phyloP scores from a whole-genome alignment of 1,140 invertebrate genomes.

The Ectropis grisescens region DNA sequence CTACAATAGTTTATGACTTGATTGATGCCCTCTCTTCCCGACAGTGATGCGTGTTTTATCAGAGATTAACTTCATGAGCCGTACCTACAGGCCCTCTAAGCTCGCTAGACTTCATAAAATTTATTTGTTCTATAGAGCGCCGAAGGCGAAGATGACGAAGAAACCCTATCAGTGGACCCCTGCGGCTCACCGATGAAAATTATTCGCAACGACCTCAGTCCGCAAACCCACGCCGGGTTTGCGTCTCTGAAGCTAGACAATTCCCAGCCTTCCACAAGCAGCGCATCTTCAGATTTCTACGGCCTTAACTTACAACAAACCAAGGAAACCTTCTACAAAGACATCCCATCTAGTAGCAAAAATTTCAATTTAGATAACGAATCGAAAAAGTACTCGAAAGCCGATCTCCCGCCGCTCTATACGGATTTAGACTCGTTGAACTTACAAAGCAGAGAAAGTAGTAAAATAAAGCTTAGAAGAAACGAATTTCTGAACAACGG shows the following conservation, averaged over 20 bases:
- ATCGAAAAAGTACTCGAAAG: slow-evolving; percentile 35
- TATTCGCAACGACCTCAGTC: slow-evolving; percentile 48
- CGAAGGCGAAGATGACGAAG: slow-evolving; percentile 69
- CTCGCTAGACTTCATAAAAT: too few relatives aligned
- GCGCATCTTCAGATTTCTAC: slow-evolving; percentile 28
- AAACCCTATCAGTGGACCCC: slow-evolving; percentile 65
- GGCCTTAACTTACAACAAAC: slow-evolving; percentile 43
- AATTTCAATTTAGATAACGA: slow-evolving; percentile 48
- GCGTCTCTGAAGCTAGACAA: slow-evolving; percentile 11
- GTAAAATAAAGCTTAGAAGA: slow-evolving; percentile 26
- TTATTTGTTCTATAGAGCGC: slow-evolving; percentile 33
- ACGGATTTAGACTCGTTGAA: slow-evolving; percentile 37
- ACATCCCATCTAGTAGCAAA: slow-evolving; percentile 54
- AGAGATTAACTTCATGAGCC: too few relatives aligned
- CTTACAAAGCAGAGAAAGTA: slow-evolving; percentile 30
- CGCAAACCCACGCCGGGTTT: slow-evolving; percentile 5
- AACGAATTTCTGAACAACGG: slow-evolving; percentile 42
- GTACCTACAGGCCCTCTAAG: too few relatives aligned
- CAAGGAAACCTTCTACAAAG: slow-evolving; percentile 48
- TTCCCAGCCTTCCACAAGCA: slow-evolving; percentile 22
- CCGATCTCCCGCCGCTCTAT: slow-evolving; percentile 19
- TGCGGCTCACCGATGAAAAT: slow-evolving; percentile 36
- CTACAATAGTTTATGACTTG: too few relatives aligned
- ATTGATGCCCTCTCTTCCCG: too few relatives aligned
- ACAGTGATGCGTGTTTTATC: too few relatives aligned